Base-by-base conservation (phyloP, 2,113 vertebrate genomes). In the Stegastes partitus region DNA sequence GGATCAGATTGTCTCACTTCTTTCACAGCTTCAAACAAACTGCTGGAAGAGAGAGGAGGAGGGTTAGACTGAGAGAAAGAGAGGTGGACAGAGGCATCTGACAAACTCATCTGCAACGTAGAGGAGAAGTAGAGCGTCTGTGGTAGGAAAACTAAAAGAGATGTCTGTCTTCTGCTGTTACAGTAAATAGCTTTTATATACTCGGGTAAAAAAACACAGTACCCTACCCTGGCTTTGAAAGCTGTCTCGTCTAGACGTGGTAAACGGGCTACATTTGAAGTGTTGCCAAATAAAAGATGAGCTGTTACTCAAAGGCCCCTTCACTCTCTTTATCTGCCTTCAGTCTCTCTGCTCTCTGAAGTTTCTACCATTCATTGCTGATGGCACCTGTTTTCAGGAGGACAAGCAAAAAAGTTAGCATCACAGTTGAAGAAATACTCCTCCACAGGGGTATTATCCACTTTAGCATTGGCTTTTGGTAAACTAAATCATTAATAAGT, bases 101-200 rank as follows among this genome's bases (percentile, higher is more conserved):
- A 91, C 87, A 89, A 91, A 93, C 86, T 89, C 90, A 89, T 93
- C 89, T 89, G 69, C 89, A 74, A 50, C 55, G 49, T 63, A 22
- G 85, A 89, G 74, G 56, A 89, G 87, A 57, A 87, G 79, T 49
- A 5, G 67, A 82, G 85, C 5, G 63, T 81, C 74, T 91, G 90
- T 74, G 89, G 89, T 90, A 65, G 90, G 91, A 92, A 88, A 90
- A 91, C 86, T 83, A 85, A 91, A 91, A 89, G 83, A 89, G 79
- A 79, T 87, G 91, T 89, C 84, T 90, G 87, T 88, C 85, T 90
- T 90, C 83, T 87, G 68, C 74, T 90, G 80, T 77, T 90, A 81
- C 90, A 90, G 84, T 90, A 88, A 91, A 90, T 83, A 84, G 85
- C 85, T 93, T 93, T 91, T 88, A 90, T 88, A 91, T 87, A 89